phyloP scores from a whole-genome alignment of 2,797 vertebrate species.

The Sebastes itinus region DNA sequence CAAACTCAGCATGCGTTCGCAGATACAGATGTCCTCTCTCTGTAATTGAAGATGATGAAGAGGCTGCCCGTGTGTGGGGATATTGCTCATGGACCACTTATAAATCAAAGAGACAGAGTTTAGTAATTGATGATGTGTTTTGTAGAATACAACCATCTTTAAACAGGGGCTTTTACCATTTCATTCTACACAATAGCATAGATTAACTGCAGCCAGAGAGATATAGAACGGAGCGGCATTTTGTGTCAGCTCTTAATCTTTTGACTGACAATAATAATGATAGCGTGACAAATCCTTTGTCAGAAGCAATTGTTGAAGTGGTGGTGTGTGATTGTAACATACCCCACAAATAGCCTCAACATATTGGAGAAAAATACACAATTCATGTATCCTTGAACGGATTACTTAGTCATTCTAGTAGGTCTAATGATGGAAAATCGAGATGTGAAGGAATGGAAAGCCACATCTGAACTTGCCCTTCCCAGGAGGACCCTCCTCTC shows the following conservation, averaged over 20 bases:
- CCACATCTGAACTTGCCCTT: slow-evolving; percentile 66
- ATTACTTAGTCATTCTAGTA: background rate
- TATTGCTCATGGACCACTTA: slow-evolving; percentile 53
- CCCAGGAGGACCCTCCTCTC: slow-evolving; percentile 63
- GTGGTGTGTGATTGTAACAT: slow-evolving; percentile 12
- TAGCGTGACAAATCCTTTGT: slow-evolving; percentile 22
- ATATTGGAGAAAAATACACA: background rate
- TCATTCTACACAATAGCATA: slow-evolving; percentile 19
- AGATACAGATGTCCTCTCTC: slow-evolving; percentile 55
- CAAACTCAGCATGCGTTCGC: slow-evolving; percentile 40
- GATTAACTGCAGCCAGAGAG: slow-evolving; percentile 14
- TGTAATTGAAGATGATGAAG: slow-evolving; percentile 70
- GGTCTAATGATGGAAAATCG: slow-evolving; percentile 15
- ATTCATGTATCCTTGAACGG: background rate
- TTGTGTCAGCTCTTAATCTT: slow-evolving; percentile 29
- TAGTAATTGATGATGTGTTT: slow-evolving; percentile 56
- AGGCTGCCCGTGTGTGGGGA: slow-evolving; percentile 43
- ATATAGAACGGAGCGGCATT: slow-evolving; percentile 1
- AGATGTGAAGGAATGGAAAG: slow-evolving; percentile 39
- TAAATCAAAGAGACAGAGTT: slow-evolving; percentile 66
- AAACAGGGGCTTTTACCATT: slow-evolving; percentile 21
- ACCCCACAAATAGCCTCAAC: slow-evolving; percentile 4
- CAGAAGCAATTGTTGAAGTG: slow-evolving; percentile 9
- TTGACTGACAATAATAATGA: slow-evolving; percentile 22
- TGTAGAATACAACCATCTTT: slow-evolving; percentile 32